These are phyloP conservation scores for Agapostemon virescens DNA, from an alignment of 2,888 invertebrate species.

Conservation along the genomic window DNA sequence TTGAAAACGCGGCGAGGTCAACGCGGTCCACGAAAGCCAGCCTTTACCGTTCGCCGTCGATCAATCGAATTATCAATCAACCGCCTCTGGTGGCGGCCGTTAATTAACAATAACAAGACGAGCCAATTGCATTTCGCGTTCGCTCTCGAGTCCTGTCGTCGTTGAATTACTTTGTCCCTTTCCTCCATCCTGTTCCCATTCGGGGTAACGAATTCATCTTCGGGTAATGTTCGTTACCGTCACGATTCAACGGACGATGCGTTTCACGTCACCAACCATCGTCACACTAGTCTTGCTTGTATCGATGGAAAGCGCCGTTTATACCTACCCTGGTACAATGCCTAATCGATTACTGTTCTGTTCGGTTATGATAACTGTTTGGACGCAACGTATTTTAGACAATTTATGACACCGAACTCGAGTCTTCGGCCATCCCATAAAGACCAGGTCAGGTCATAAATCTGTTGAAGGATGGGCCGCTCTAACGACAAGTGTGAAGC, in stretches of 20 bases:
- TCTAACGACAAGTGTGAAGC: too few relatives aligned
- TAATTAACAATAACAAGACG: slow-evolving; percentile 64
- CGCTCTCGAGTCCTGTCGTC: slow-evolving; percentile 8
- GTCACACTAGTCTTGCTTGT: background rate
- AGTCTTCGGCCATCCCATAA: too few relatives aligned
- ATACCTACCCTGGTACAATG: background rate
- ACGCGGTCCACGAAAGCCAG: slow-evolving; percentile 20
- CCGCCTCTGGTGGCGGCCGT: slow-evolving; percentile 38
- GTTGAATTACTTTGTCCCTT: slow-evolving; percentile 28
- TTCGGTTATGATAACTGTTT: background rate
- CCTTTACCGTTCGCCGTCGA: slow-evolving; percentile 28
- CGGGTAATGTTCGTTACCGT: background rate
- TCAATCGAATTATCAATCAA: slow-evolving; percentile 66
- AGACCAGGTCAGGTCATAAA: too few relatives aligned
- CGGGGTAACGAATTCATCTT: slow-evolving; percentile 27
- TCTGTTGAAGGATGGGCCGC: too few relatives aligned
- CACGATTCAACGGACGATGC: background rate
- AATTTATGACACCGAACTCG: too few relatives aligned
- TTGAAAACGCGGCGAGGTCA: slow-evolving; percentile 41
- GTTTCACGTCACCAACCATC: background rate
- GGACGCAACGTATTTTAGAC: too few relatives aligned
- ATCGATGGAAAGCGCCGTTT: background rate
- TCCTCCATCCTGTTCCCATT: slow-evolving; percentile 12
- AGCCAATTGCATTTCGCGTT: slow-evolving; percentile 38
- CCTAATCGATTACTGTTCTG: background rate